phyloP scores from a whole-genome alignment of 2,113 vertebrate genomes.

The Thymallus thymallus region DNA sequence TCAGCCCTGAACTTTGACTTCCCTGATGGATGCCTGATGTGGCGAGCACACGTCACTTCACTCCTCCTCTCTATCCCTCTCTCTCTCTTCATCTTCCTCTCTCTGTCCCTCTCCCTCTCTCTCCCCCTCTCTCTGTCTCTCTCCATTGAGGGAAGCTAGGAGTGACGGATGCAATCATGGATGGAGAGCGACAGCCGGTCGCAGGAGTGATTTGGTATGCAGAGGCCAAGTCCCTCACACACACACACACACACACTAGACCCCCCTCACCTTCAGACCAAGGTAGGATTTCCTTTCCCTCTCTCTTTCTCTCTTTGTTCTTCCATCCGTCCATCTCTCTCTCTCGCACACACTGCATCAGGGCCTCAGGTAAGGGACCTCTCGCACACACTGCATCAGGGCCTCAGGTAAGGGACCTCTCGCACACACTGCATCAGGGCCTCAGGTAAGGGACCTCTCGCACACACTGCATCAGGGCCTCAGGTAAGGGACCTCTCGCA shows the following conservation, averaged over 20 bases:
- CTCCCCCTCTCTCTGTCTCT: not conserved
- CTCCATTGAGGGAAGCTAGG: not conserved
- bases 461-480: constrained; percentile 8
- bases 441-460: not conserved
- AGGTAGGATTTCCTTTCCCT: constrained; percentile 14
- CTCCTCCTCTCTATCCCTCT: not conserved
- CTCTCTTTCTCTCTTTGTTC: not conserved
- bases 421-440: constrained; percentile 11
- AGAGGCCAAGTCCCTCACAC: not conserved
- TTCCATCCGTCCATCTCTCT: not conserved
- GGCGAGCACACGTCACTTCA: not conserved
- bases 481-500: not conserved
- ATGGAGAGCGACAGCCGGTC: constrained; percentile 22
- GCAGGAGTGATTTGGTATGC: constrained; percentile 30
- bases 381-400: constrained; percentile 9
- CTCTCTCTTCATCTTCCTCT: not conserved
- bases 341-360: constrained; percentile 1
- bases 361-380: not conserved
- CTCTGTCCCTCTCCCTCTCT: not conserved
- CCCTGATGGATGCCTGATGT: not conserved
- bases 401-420: not conserved
- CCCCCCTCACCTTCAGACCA: constrained; percentile 29
- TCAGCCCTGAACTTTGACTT: not conserved
- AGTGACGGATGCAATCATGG: constrained; percentile 11
- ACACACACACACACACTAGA: no score